Percentiles rank a stretch among this genome's conserved stretches.
These are phyloP conservation scores for Oreochromis tanganicae DNA, from an alignment of 2,113 vertebrate genomes.

Conservation along the genomic window DNA sequence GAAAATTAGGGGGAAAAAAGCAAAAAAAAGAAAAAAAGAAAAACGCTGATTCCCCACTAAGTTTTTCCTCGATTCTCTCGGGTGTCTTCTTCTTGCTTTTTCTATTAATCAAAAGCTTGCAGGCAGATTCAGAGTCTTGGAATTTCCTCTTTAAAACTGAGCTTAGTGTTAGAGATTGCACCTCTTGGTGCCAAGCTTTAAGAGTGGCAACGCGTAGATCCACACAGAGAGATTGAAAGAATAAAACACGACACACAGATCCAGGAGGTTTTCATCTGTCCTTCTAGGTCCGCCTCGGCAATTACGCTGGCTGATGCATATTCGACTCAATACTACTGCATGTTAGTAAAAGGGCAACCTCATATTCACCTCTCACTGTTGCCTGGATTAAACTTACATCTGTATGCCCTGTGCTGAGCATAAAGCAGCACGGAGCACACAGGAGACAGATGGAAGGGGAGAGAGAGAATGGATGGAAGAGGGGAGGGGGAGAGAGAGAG, in stretches of 20 bases:
- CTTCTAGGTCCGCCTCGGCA: conserved; percentile 19
- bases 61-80: conserved; percentile 10
- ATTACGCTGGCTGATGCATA: conserved; percentile 18
- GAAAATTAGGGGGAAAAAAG: background rate
- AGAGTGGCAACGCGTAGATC: conserved; percentile 43
- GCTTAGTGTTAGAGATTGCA: conserved; percentile 24
- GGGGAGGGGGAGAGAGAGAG: background rate
- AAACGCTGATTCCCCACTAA: background rate
- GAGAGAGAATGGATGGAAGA: conserved; percentile 3
- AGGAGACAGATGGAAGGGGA: conserved; percentile 28
- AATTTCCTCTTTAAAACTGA: conserved; percentile 51
- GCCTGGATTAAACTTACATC: conserved; percentile 68
- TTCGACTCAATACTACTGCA: conserved; percentile 1
- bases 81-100: conserved; percentile 1
- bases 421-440: conserved; percentile 42
- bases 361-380: conserved; percentile 33
- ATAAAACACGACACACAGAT: conserved; percentile 10
- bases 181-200: conserved; percentile 33
- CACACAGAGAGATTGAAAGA: conserved; percentile 29
- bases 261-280: conserved; percentile 37
- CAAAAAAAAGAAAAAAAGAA: background rate
- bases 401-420: conserved; percentile 47
- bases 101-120: conserved; percentile 28
- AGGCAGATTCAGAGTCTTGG: conserved; percentile 19
- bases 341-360: conserved; percentile 32